phyloP scores from a whole-genome alignment of 2,888 invertebrate genomes.

The Pheosia gnoma region DNA sequence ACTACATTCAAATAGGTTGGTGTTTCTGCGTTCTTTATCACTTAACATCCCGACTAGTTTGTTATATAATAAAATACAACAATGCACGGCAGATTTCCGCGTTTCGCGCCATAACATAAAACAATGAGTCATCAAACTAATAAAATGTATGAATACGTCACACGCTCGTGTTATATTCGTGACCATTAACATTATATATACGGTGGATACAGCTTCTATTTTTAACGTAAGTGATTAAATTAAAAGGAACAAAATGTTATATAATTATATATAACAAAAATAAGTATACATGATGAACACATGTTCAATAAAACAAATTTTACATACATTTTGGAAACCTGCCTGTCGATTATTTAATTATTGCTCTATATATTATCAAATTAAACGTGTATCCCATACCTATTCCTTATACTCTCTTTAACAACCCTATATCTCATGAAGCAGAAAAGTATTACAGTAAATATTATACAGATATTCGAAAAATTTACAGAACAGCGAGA shows the following conservation, averaged over 20 bases:
- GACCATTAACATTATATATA: constrained; percentile 36
- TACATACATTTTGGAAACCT: constrained; percentile 66
- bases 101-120: constrained; percentile 21
- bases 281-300: constrained; percentile 63
- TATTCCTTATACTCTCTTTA: constrained; percentile 75
- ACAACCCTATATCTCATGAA: constrained; percentile 80
- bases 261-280: constrained; percentile 51
- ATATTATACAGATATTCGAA: constrained; percentile 74
- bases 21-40: constrained; percentile 56
- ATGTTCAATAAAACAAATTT: constrained; percentile 42
- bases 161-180: constrained; percentile 34
- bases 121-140: constrained; percentile 34
- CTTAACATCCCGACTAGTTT: constrained; percentile 54
- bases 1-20: constrained; percentile 66
- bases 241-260: constrained; percentile 52
- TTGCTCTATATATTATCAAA: constrained; percentile 63
- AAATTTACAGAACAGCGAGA: constrained; percentile 72
- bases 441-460: constrained; percentile 81
- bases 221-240: constrained; percentile 41
- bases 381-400: constrained; percentile 71
- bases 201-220: constrained; percentile 43
- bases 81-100: constrained; percentile 60
- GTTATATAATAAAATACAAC: constrained; percentile 43
- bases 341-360: constrained; percentile 60
- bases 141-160: constrained; percentile 31